phyloP scores from a whole-genome alignment of 2,113 vertebrate species.

The Actenoides hombroni region DNA sequence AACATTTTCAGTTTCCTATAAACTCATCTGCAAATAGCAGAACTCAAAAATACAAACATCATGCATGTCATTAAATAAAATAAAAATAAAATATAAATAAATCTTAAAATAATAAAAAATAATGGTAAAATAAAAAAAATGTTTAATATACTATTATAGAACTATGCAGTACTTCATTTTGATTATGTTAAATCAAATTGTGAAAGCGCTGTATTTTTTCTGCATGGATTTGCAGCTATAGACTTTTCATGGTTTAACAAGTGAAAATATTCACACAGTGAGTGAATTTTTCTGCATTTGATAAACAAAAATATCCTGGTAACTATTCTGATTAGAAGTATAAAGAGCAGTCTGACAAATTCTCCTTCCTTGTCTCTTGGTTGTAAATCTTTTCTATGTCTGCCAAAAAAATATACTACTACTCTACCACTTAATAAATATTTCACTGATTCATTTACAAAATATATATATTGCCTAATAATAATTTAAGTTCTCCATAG shows the following conservation, averaged over 20 bases:
- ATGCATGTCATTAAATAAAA: background rate
- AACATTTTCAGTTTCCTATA: background rate
- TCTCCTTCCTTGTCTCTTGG: background rate
- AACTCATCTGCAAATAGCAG: background rate
- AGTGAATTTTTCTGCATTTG: background rate
- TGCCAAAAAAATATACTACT: background rate
- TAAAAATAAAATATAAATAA: background rate
- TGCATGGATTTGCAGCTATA: background rate
- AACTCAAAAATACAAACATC: background rate
- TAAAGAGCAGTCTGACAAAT: background rate
- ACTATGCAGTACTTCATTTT: background rate
- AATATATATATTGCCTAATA: background rate
- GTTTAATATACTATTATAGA: background rate
- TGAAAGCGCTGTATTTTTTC: background rate
- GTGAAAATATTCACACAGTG: background rate
- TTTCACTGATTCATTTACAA: background rate
- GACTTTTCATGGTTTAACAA: background rate
- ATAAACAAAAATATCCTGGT: background rate
- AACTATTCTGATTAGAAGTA: background rate
- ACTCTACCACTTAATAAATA: background rate
- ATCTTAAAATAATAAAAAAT: background rate
- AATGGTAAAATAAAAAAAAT: background rate
- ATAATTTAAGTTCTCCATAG: background rate
- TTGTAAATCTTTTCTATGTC: background rate
- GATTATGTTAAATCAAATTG: background rate